Evolutionary conservation across 2,797 vertebrate genomes (phyloP).

Genomic region (Lerista edwardsae): DNA sequence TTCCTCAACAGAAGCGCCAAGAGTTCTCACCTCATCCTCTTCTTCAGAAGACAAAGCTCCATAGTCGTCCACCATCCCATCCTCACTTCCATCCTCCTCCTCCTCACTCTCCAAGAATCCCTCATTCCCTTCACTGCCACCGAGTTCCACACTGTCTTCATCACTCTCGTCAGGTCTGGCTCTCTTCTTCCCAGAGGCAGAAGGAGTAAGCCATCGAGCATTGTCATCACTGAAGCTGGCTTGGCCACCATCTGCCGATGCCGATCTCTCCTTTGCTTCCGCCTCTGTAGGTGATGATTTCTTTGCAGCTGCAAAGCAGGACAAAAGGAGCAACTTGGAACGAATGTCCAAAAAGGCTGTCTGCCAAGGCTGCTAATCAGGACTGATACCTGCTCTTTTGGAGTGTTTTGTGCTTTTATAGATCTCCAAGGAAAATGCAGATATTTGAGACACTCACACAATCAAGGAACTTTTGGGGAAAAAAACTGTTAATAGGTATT

Average conservation of each 20-base stretch:
- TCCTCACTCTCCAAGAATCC: conserved; percentile 56
- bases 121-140: conserved; percentile 60
- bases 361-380: background rate
- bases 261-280: conserved; percentile 24
- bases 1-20: too few species aligned
- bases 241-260: background rate
- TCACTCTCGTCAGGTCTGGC: conserved; percentile 55
- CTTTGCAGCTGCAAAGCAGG: conserved; percentile 26
- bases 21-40: conserved; percentile 75
- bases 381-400: background rate
- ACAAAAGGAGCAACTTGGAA: background rate
- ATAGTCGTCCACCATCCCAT: conserved; percentile 78
- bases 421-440: background rate
- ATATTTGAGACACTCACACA: background rate
- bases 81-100: conserved; percentile 68
- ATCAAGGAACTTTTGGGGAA: background rate
- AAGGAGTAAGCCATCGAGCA: conserved; percentile 78
- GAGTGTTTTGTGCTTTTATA: background rate
- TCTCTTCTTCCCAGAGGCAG: conserved; percentile 76
- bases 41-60: conserved; percentile 68
- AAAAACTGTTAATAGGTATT: background rate
- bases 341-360: too few species aligned
- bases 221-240: conserved; percentile 68
- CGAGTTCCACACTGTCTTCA: conserved; percentile 55
- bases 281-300: background rate